Evolutionary conservation across 2,888 invertebrate species (phyloP).

Genomic region (Scaptomyza parva): DNA sequence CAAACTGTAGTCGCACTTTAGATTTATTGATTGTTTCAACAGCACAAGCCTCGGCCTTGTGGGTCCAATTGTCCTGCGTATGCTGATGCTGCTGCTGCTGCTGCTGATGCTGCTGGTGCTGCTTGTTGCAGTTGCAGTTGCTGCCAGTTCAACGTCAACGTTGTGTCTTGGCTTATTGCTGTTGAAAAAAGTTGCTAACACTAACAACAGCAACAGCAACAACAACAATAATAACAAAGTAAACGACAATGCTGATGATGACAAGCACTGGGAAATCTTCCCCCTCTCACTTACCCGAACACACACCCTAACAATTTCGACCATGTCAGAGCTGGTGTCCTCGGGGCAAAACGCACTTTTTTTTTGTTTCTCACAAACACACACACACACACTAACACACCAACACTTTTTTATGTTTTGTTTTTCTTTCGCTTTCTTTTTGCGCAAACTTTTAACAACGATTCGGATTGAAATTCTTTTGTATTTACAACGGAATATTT

Average conservation of each 20-base stretch:
- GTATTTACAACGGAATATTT: slow-evolving; percentile 67
- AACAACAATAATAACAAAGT: slow-evolving; percentile 28
- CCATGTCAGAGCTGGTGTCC: slow-evolving; percentile 40
- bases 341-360: slow-evolving; percentile 58
- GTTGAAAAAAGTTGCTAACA: slow-evolving; percentile 38
- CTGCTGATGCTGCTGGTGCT: slow-evolving; percentile 6
- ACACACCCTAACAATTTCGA: slow-evolving; percentile 14
- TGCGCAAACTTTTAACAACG: slow-evolving; percentile 60
- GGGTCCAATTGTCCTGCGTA: slow-evolving; percentile 26
- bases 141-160: slow-evolving; percentile 31
- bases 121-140: slow-evolving; percentile 21
- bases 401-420: slow-evolving; percentile 19
- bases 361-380: slow-evolving; percentile 9
- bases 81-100: slow-evolving; percentile 1
- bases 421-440: slow-evolving; percentile 29
- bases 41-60: slow-evolving; percentile 33
- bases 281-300: slow-evolving; percentile 17
- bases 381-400: slow-evolving; percentile 9
- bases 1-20: slow-evolving; percentile 63
- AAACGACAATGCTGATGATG: slow-evolving; percentile 66
- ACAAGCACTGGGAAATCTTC: slow-evolving; percentile 54
- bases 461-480: slow-evolving; percentile 76
- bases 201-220: slow-evolving; percentile 23
- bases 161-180: slow-evolving; percentile 50
- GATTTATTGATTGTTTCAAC: slow-evolving; percentile 76